These are phyloP conservation scores for Hippocampus comes DNA, from an alignment of 2,113 vertebrate species.

Conservation along the genomic window DNA sequence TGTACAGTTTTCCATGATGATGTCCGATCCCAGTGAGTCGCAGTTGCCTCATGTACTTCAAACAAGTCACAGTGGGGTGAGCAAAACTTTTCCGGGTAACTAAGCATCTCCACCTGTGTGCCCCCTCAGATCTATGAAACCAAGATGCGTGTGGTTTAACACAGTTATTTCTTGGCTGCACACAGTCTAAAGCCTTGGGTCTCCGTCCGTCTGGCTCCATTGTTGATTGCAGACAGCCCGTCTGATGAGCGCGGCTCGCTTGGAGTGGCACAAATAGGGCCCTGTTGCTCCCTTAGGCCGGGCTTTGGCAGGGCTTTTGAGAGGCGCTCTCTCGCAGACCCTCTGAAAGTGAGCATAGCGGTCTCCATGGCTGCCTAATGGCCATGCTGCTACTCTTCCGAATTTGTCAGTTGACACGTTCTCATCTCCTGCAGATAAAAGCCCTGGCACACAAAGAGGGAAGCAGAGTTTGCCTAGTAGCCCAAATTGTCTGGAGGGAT, in stretches of 20 bases:
- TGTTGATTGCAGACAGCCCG: constrained; percentile 62
- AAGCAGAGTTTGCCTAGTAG: constrained; percentile 20
- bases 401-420: constrained; percentile 64
- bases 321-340: constrained; percentile 43
- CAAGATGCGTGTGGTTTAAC: constrained; percentile 23
- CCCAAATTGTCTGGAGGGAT: constrained; percentile 31
- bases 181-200: constrained; percentile 35
- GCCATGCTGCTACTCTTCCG: constrained; percentile 57
- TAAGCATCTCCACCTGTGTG: constrained; percentile 7
- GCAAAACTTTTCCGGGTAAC: constrained; percentile 9
- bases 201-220: constrained; percentile 56
- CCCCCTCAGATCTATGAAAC: constrained; percentile 25
- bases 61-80: constrained; percentile 5
- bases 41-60: not conserved
- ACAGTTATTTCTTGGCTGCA: constrained; percentile 52
- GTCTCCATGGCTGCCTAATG: constrained; percentile 62
- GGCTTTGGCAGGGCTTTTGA: constrained; percentile 59
- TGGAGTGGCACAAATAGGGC: constrained; percentile 46
- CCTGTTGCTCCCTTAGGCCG: constrained; percentile 53
- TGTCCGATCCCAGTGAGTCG: not conserved
- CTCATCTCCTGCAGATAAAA: constrained; percentile 65
- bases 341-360: constrained; percentile 48
- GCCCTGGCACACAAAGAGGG: constrained; percentile 35
- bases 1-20: not conserved
- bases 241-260: constrained; percentile 53